These are phyloP conservation scores for Caenorhabditis panamensis DNA, from an alignment of 2,888 invertebrate genomes.

Conservation along the genomic window DNA sequence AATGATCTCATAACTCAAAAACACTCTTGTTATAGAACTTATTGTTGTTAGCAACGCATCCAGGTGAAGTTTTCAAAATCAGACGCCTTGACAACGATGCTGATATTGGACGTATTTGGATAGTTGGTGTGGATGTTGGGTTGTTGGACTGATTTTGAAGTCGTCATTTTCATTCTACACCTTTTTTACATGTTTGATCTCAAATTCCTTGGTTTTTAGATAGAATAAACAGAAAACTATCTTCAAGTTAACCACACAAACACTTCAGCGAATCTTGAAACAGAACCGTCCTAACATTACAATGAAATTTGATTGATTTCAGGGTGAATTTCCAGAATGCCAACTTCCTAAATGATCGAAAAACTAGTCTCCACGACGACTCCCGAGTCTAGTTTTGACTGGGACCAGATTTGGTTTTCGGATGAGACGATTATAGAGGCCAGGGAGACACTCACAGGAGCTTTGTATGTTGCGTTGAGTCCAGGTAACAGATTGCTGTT, in stretches of 20 bases:
- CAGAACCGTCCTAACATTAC: too few relatives aligned
- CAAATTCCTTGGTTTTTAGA: not conserved
- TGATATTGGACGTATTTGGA: too few relatives aligned
- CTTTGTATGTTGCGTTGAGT: constrained; percentile 46
- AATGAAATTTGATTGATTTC: not conserved
- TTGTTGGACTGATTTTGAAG: too few relatives aligned
- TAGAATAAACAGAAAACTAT: too few relatives aligned
- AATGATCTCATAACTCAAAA: too few relatives aligned
- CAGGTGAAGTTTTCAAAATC: constrained; percentile 15
- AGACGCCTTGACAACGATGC: constrained; percentile 36
- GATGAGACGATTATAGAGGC: constrained; percentile 33
- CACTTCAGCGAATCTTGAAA: not conserved
- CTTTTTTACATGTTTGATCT: not conserved
- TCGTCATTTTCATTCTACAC: too few relatives aligned
- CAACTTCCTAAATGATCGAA: constrained; percentile 9
- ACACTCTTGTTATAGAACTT: too few relatives aligned
- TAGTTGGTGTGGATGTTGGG: too few relatives aligned
- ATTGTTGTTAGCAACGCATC: constrained; percentile 29
- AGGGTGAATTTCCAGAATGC: too few relatives aligned
- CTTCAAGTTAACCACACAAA: too few relatives aligned
- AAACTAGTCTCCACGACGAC: constrained; percentile 33
- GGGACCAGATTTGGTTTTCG: constrained; percentile 39
- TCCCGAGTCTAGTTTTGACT: constrained; percentile 30
- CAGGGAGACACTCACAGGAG: constrained; percentile 23
- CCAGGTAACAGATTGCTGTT: constrained; percentile 51